Evolutionary conservation across 1,140 invertebrate species (phyloP).

Genomic region (Pseudomyrmex dendroicus): DNA sequence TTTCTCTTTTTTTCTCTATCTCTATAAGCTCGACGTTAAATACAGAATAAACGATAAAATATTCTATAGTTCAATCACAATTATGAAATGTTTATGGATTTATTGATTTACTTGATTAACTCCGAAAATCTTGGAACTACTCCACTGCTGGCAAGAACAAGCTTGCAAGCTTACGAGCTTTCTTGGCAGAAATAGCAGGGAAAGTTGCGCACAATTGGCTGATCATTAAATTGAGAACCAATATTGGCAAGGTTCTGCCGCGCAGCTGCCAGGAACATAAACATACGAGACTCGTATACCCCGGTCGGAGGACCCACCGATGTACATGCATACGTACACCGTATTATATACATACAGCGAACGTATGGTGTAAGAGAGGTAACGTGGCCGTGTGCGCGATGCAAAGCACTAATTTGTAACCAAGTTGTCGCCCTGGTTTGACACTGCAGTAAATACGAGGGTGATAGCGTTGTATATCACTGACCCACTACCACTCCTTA

Average conservation of each 20-base stretch:
- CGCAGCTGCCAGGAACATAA: constrained; percentile 84
- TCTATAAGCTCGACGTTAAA: not conserved
- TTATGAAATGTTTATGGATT: not conserved
- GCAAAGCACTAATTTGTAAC: constrained; percentile 85
- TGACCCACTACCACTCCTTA: constrained; percentile 73
- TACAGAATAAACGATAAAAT: not conserved
- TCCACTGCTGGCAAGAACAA: not conserved
- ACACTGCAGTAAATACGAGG: constrained; percentile 85
- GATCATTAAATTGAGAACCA: constrained; percentile 83
- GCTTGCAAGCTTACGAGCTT: constrained; percentile 34
- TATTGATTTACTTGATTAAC: not conserved
- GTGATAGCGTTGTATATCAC: constrained; percentile 84
- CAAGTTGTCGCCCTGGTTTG: constrained; percentile 85
- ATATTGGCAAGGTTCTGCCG: constrained; percentile 83
- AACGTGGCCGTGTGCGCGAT: constrained; percentile 72
- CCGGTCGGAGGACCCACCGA: constrained; percentile 66
- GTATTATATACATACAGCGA: constrained; percentile 70
- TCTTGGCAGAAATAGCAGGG: not conserved
- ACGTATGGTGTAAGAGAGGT: constrained; percentile 74
- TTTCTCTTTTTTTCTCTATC: not conserved
- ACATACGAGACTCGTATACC: constrained; percentile 78
- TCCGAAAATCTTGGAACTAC: not conserved
- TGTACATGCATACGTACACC: constrained; percentile 54
- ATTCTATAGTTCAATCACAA: not conserved
- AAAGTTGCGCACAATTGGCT: constrained; percentile 66